phyloP scores from a whole-genome alignment of 2,888 invertebrate species.

The Nycteola revayana region DNA sequence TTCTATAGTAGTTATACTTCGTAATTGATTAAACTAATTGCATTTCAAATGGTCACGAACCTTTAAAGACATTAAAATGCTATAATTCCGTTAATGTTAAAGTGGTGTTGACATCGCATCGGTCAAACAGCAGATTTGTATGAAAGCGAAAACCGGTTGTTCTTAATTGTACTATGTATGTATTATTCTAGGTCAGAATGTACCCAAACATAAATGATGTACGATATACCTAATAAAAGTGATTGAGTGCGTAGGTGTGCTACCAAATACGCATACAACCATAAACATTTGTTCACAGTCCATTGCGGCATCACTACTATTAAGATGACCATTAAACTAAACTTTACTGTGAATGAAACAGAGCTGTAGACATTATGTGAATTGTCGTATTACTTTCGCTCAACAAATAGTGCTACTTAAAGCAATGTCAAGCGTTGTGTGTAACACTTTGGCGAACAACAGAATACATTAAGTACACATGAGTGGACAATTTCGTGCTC shows the following conservation, averaged over 20 bases:
- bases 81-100: conserved; percentile 13
- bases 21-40: no score
- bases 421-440: conserved; percentile 21
- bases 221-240: no score
- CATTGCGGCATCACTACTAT: conserved; percentile 18
- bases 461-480: conserved; percentile 45
- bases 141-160: conserved; percentile 26
- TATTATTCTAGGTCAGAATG: conserved; percentile 33
- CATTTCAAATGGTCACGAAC: no score
- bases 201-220: conserved; percentile 21
- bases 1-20: no score
- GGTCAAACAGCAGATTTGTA: conserved; percentile 10
- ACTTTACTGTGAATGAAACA: conserved; percentile 17
- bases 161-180: conserved; percentile 22
- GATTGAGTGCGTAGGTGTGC: conserved; percentile 11
- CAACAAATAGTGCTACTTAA: conserved; percentile 27
- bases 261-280: conserved; percentile 7
- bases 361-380: conserved; percentile 10
- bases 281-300: conserved; percentile 7
- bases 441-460: conserved; percentile 35
- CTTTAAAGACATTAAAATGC: no score
- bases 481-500: conserved; percentile 33
- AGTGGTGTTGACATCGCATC: conserved; percentile 15
- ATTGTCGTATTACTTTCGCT: conserved; percentile 34
- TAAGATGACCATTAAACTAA: conserved; percentile 1